Evolutionary conservation across 2,888 invertebrate genomes (phyloP), one percentile per base, ranked within the genome.

Genomic region (Sphaeridia pumilis): DNA sequence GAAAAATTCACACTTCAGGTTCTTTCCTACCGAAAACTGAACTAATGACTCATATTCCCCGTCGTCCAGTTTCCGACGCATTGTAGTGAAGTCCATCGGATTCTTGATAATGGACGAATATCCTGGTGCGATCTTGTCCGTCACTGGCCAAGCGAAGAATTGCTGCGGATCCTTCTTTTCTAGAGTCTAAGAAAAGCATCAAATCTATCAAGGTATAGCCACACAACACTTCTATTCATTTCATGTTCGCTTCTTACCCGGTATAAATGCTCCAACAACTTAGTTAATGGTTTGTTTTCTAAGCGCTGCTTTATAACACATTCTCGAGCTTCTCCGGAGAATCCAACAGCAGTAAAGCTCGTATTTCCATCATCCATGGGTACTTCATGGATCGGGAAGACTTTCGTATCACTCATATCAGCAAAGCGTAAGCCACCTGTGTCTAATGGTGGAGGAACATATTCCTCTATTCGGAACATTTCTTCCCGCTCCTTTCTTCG

Each of bases 71-170:
- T 94, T 95, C 67, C 84, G 83, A 57, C 86, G 83, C 75, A 98
- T 97, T 0, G 93, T 90, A 49, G 87, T 89, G 68, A 97, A 93
- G 72, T 98, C 97, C 97, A 95, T 94, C 0, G 94, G 94, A 57
- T 80, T 77, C 27, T 78, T 78, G 49, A 97, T 95, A 49, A 95
- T 88, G 38, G 80, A 80, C 0, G 93, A 92, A 72, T 94, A 94
- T 4, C 73, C 63, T 1, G 62, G 61, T 17, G 97, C 97, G 65
- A 95, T 93, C 68, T 83, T 85, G 69, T 95, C 95, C 35, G 92
- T 94, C 0, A 95, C 94, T 0, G 95, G 95, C 87, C 89, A 94
- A 0, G 92, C 92, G 69, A 98, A 98, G 72, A 94, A 95, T 69
- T 94, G 90, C 69, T 97, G 87, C 0, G 89, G 87, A 72, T 95